Evolutionary conservation across 2,797 vertebrate genomes (phyloP).

Genomic region (Streptopelia turtur): DNA sequence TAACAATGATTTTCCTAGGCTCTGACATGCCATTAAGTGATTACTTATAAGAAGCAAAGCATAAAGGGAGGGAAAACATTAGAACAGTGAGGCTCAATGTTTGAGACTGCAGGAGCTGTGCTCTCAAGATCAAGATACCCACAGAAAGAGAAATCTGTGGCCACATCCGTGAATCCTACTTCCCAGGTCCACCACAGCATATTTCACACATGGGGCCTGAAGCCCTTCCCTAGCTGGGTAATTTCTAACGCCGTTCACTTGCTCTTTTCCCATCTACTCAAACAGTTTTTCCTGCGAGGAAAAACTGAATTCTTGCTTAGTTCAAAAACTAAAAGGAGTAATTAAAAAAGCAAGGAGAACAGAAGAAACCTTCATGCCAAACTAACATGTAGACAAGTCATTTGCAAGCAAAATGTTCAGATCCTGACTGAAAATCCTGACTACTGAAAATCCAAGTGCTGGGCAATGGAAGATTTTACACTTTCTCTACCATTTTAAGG

Average conservation of each 20-base stretch:
- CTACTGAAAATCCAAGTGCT: not conserved
- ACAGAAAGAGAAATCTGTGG: not conserved
- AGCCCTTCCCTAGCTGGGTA: not conserved
- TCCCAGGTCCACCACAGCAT: not conserved
- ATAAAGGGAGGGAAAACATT: not conserved
- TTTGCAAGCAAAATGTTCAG: not conserved
- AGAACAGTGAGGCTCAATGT: not conserved
- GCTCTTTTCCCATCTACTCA: not conserved
- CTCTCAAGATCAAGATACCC: not conserved
- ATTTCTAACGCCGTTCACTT: not conserved
- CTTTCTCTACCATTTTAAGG: not conserved
- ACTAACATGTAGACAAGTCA: not conserved
- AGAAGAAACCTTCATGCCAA: not conserved
- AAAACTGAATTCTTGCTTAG: not conserved
- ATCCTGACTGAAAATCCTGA: not conserved
- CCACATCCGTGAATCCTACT: not conserved
- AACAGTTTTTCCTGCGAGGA: not conserved
- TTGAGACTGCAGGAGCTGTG: not conserved
- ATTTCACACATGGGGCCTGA: too few relatives aligned
- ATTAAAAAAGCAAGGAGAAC: not conserved
- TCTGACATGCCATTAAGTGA: conserved; percentile 16
- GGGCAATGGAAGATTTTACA: not conserved
- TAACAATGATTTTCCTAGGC: not conserved
- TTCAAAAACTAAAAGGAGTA: not conserved
- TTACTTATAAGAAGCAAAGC: conserved; percentile 4